phyloP scores from a whole-genome alignment of 2,797 vertebrate species.

The Siniperca scherzeri region DNA sequence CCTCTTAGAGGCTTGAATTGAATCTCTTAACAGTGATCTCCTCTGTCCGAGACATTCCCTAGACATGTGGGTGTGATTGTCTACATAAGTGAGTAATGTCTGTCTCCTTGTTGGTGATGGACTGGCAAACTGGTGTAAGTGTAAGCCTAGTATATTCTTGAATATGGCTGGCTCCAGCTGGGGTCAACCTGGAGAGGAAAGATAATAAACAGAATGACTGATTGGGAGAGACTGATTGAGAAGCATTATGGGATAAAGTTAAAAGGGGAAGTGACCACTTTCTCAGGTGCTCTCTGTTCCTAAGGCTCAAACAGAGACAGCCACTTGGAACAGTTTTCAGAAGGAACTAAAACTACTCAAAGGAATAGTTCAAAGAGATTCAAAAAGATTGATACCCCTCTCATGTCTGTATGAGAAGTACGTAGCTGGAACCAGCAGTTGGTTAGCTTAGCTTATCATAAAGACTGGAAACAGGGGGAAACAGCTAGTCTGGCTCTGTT shows the following conservation, averaged over 20 bases:
- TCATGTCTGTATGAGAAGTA: neutral
- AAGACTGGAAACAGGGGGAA: neutral
- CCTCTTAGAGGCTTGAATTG: slow-evolving; percentile 7
- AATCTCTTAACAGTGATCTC: slow-evolving; percentile 12
- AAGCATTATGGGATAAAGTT: slow-evolving; percentile 11
- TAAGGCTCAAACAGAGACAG: neutral
- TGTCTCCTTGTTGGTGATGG: slow-evolving; percentile 46
- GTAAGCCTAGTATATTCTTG: slow-evolving; percentile 17
- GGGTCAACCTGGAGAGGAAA: slow-evolving; percentile 37
- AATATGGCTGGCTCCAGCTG: slow-evolving; percentile 9
- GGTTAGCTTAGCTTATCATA: neutral
- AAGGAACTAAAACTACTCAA: neutral
- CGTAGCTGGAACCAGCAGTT: neutral
- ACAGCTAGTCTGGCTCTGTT: too few species aligned
- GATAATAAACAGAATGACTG: slow-evolving; percentile 44
- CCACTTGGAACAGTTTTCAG: neutral
- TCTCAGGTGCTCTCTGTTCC: slow-evolving; percentile 1
- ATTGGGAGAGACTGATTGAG: slow-evolving; percentile 14
- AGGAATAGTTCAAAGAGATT: neutral
- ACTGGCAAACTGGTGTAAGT: slow-evolving; percentile 49
- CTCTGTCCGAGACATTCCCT: slow-evolving; percentile 38
- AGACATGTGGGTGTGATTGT: slow-evolving; percentile 53
- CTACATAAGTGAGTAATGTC: slow-evolving; percentile 23
- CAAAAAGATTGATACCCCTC: neutral
- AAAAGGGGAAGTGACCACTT: slow-evolving; percentile 18